Conservation (phyloP, 2,113 vertebrate species). For the Pogonocichla stellata region DNA sequence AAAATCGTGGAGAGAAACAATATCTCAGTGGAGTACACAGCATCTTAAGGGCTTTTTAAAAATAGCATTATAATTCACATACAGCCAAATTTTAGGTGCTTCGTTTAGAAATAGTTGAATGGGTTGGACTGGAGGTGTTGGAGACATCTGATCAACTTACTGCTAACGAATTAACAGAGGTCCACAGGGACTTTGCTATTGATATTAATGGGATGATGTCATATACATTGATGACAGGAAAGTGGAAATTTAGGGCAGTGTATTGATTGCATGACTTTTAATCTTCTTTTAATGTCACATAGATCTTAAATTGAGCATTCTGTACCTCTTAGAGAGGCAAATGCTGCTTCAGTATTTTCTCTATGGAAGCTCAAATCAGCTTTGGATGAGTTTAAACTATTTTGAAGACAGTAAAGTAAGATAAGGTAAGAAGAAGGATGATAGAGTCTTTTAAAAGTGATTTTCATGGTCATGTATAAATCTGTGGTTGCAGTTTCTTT, state of each 20-base stretch:
- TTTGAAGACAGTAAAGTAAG: not conserved
- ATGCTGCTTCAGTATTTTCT: not conserved
- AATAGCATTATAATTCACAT: not conserved
- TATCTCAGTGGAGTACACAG: not conserved
- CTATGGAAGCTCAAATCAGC: not conserved
- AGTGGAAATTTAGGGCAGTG: not conserved
- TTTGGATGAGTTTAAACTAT: not conserved
- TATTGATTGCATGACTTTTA: not conserved
- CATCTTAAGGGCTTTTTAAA: not conserved
- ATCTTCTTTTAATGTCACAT: not conserved
- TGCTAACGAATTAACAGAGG: not conserved
- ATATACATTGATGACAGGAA: not conserved
- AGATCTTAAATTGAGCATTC: rapidly evolving
- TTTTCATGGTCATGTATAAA: not conserved
- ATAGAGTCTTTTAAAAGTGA: not conserved
- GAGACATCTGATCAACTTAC: not conserved
- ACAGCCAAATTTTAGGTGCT: not conserved
- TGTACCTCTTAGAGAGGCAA: not conserved
- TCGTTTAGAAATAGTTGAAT: not conserved
- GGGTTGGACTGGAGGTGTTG: not conserved
- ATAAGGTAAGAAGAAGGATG: not conserved
- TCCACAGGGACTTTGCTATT: not conserved
- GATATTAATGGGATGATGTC: not conserved
- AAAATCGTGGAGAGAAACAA: not conserved
- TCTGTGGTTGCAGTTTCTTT: not conserved